A percentile compares a stretch with the other conserved stretches of the same genome.
phyloP scores from a whole-genome alignment of 2,888 invertebrate species.

The Euphydryas editha region DNA sequence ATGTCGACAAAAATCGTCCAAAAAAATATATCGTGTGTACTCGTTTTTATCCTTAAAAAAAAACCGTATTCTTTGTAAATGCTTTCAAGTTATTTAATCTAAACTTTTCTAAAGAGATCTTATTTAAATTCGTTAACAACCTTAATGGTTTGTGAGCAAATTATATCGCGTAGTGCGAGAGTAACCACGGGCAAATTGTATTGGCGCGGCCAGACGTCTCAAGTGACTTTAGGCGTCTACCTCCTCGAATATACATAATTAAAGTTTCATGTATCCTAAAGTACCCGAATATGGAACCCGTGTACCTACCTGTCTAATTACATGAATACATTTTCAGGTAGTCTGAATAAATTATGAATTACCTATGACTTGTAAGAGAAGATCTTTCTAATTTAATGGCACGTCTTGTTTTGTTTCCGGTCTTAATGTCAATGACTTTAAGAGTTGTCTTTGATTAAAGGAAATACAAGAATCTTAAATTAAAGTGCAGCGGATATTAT shows the following conservation, averaged over 20 bases:
- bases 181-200: slow-evolving; percentile 48
- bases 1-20: no score
- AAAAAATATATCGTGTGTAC: no score
- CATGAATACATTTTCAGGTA: slow-evolving; percentile 12
- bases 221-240: slow-evolving; percentile 67
- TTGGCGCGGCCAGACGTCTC: slow-evolving; percentile 72
- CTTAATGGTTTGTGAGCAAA: slow-evolving; percentile 8
- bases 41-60: no score
- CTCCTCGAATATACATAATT: slow-evolving; percentile 60
- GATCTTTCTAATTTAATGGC: background rate
- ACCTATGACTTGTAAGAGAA: background rate
- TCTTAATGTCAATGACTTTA: background rate
- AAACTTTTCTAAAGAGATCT: slow-evolving; percentile 4
- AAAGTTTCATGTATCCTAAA: slow-evolving; percentile 54
- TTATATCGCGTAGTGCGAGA: slow-evolving; percentile 22
- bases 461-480: background rate
- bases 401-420: background rate
- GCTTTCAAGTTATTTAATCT: background rate
- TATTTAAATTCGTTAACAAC: slow-evolving; percentile 9
- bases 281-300: slow-evolving; percentile 38
- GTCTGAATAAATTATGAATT: slow-evolving; percentile 5
- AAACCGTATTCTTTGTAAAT: background rate
- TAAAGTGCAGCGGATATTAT: background rate
- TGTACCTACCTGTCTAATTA: slow-evolving; percentile 24
- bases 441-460: background rate